phyloP scores from a whole-genome alignment of 2,888 invertebrate genomes.

The Chirona hameri region DNA sequence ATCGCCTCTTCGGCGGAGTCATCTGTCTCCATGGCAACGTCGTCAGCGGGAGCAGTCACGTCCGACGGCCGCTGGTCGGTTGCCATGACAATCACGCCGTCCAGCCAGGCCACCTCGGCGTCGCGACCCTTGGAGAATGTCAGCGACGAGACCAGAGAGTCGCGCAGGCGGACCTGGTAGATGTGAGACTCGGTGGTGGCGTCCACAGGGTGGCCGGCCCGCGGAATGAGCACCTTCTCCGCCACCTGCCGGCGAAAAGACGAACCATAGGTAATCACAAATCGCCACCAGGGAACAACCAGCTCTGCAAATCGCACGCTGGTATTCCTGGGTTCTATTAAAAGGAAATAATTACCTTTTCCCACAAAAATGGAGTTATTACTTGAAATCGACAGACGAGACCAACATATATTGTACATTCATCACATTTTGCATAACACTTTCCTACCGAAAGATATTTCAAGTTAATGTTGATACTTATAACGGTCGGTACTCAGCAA shows the following conservation, averaged over 20 bases:
- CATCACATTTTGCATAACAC: too few relatives aligned
- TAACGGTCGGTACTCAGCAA: too few relatives aligned
- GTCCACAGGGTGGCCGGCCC: slow-evolving; percentile 78
- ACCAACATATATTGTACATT: too few relatives aligned
- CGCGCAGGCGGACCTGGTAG: slow-evolving; percentile 91
- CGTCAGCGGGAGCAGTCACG: slow-evolving; percentile 47
- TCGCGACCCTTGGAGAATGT: slow-evolving; percentile 72
- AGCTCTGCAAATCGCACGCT: too few relatives aligned
- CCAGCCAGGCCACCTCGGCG: slow-evolving; percentile 94
- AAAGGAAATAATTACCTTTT: too few relatives aligned
- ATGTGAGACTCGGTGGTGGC: slow-evolving; percentile 97
- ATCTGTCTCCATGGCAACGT: slow-evolving; percentile 57
- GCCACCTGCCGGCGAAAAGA: neutral
- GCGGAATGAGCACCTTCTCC: slow-evolving; percentile 74
- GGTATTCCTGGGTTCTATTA: too few relatives aligned
- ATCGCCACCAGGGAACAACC: neutral
- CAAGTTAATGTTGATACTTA: too few relatives aligned
- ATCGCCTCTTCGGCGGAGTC: slow-evolving; percentile 42
- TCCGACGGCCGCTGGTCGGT: slow-evolving; percentile 40
- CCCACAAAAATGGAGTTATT: too few relatives aligned
- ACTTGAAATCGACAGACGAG: too few relatives aligned
- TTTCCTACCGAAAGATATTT: too few relatives aligned
- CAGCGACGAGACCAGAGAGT: slow-evolving; percentile 81
- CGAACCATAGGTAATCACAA: neutral
- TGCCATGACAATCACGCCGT: slow-evolving; percentile 61